These are phyloP conservation scores for Sebastolobus altivelis DNA, from an alignment of 2,797 vertebrate species.

Conservation along the genomic window DNA sequence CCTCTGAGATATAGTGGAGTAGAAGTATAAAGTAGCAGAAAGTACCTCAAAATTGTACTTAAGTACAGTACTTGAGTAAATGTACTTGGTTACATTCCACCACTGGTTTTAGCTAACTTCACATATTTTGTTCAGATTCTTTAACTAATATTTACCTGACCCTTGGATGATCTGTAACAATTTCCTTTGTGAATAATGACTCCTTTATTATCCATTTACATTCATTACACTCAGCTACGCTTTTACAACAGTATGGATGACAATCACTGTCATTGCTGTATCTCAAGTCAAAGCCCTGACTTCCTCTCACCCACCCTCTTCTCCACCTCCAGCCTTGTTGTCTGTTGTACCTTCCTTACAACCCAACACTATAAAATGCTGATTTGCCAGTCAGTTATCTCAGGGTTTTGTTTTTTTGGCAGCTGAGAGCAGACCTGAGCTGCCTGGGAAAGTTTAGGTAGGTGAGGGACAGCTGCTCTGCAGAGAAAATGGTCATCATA, in stretches of 20 bases:
- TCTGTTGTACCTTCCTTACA: constrained; percentile 56
- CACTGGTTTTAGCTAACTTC: not conserved
- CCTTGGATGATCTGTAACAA: constrained; percentile 10
- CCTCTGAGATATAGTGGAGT: no score
- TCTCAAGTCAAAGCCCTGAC: constrained; percentile 51
- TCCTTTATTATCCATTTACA: constrained; percentile 45
- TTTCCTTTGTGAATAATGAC: constrained; percentile 38
- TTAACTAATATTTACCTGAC: constrained; percentile 20
- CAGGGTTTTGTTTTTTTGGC: constrained; percentile 47
- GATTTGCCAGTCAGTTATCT: constrained; percentile 66
- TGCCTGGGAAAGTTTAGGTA: constrained; percentile 41
- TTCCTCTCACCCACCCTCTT: constrained; percentile 73
- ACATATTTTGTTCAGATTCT: constrained; percentile 7
- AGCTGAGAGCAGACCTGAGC: constrained; percentile 48
- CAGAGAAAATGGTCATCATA: constrained; percentile 60
- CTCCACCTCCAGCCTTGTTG: constrained; percentile 56
- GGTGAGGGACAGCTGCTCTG: constrained; percentile 71
- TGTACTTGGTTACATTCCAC: no score
- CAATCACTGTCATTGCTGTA: constrained; percentile 59
- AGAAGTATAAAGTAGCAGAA: no score
- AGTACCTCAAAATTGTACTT: no score
- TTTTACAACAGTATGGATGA: constrained; percentile 66
- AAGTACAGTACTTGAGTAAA: no score
- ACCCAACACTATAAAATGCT: constrained; percentile 78
- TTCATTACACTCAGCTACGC: constrained; percentile 46